Percentiles rank a stretch among this genome's conserved stretches.
phyloP scores from a whole-genome alignment of 2,797 vertebrate genomes.

The Sebastiscus albofasciatus region DNA sequence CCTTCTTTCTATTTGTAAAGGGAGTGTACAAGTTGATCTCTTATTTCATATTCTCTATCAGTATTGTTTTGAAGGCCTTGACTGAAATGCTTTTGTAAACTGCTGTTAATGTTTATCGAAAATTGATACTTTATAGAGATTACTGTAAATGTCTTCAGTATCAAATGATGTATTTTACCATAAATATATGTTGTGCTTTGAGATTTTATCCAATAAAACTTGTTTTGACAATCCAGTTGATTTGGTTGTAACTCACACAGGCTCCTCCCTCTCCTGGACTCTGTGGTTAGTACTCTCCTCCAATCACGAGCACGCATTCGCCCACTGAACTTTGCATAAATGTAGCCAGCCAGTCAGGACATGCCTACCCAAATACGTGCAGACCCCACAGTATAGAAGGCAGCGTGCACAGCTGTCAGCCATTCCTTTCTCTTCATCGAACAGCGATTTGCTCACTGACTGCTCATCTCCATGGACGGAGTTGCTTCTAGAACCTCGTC shows the following conservation, averaged over 20 bases:
- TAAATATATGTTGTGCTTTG: conserved; percentile 46
- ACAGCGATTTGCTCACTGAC: too few species aligned
- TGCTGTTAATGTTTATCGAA: conserved; percentile 55
- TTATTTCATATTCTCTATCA: conserved; percentile 53
- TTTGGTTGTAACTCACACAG: not conserved
- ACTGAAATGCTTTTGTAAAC: conserved; percentile 67
- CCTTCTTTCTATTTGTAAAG: conserved; percentile 37
- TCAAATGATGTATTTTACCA: conserved; percentile 76
- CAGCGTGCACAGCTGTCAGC: not conserved
- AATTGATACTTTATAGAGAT: conserved; percentile 68
- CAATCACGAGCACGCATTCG: not conserved
- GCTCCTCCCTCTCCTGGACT: too few species aligned
- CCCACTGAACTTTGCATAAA: not conserved
- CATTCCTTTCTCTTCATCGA: not conserved
- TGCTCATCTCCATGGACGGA: too few species aligned
- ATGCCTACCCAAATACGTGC: not conserved
- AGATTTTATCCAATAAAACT: conserved; percentile 55
- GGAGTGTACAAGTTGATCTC: conserved; percentile 45
- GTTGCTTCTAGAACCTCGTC: too few species aligned
- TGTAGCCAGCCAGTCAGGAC: not conserved
- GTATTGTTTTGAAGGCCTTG: conserved; percentile 54
- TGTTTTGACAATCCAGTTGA: conserved; percentile 23
- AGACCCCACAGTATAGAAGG: not conserved
- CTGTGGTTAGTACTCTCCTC: too few species aligned
- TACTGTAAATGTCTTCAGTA: conserved; percentile 60